These are phyloP conservation scores for Clytia hemisphaerica DNA, from an alignment of 30 jellyfish, hydroid and myxozoan genomes.

Conservation along the genomic window DNA sequence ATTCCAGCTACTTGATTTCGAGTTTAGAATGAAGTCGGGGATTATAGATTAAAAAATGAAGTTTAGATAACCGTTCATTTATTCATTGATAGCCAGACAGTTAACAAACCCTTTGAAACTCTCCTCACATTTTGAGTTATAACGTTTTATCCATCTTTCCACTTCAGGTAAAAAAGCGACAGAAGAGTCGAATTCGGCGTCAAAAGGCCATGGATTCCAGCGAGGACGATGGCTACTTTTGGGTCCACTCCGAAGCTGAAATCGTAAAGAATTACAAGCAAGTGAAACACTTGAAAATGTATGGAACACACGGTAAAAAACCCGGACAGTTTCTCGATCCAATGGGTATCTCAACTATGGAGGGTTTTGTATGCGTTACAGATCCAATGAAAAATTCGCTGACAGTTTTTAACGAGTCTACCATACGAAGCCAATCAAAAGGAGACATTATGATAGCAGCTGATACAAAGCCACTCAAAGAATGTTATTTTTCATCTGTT, in stretches of 20 bases:
- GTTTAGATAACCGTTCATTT: too few relatives aligned
- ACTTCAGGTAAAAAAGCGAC: too few relatives aligned
- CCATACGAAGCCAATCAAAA: not conserved
- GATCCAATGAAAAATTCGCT: conserved; percentile 1
- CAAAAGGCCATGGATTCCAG: too few relatives aligned
- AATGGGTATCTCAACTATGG: conserved; percentile 1
- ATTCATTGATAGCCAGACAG: too few relatives aligned
- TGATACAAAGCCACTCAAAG: not conserved
- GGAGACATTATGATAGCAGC: not conserved
- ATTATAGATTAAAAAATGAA: too few relatives aligned
- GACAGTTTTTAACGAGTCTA: not conserved
- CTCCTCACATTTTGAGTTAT: too few relatives aligned
- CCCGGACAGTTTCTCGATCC: conserved; percentile 8
- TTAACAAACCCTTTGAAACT: too few relatives aligned
- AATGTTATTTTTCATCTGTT: not conserved
- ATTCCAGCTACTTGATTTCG: too few relatives aligned
- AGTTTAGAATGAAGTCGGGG: too few relatives aligned
- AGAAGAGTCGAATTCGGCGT: too few relatives aligned
- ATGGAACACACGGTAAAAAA: not conserved
- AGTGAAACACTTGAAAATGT: not conserved
- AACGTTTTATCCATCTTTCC: too few relatives aligned
- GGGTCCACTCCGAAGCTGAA: not conserved
- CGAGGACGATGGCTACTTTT: not conserved
- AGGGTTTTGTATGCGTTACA: conserved; percentile 2
- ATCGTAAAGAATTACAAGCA: not conserved